A percentile compares a stretch with the other conserved stretches of the same genome.
These are phyloP conservation scores for Thalassarche chlororhynchos DNA, from an alignment of 2,113 vertebrate genomes.

Conservation along the genomic window DNA sequence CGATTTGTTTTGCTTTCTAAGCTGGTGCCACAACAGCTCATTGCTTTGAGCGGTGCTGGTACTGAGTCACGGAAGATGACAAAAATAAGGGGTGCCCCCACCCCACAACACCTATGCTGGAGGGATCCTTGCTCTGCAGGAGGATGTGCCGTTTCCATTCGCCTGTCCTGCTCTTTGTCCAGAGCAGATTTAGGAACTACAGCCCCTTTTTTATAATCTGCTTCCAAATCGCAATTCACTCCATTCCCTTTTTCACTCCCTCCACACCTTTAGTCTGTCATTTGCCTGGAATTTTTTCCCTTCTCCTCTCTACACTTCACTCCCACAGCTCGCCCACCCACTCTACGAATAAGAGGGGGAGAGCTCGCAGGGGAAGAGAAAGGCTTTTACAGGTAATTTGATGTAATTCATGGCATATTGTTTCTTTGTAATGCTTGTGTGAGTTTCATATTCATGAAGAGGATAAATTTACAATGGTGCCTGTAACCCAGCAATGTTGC, in stretches of 20 bases:
- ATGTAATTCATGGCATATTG: constrained; percentile 41
- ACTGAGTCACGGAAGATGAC: not conserved
- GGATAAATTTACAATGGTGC: not conserved
- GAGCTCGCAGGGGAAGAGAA: constrained; percentile 26
- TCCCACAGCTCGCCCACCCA: constrained; percentile 55
- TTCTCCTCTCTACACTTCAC: constrained; percentile 30
- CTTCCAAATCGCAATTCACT: not conserved
- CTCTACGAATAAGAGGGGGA: constrained; percentile 24
- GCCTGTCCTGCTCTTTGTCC: not conserved
- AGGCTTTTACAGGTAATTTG: constrained; percentile 68
- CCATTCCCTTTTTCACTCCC: not conserved
- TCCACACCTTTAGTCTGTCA: constrained; percentile 31
- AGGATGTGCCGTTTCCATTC: not conserved
- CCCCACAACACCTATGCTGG: not conserved
- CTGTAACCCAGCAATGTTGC: not conserved
- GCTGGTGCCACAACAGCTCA: not conserved
- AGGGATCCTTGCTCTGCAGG: not conserved
- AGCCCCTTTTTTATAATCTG: not conserved
- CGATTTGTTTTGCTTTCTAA: not conserved
- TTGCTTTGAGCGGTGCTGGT: rapidly evolving
- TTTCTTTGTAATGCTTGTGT: constrained; percentile 10
- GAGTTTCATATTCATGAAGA: not conserved
- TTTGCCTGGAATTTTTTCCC: constrained; percentile 23
- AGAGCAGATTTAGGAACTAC: not conserved
- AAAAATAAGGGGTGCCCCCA: not conserved